Evolutionary conservation across 2,888 invertebrate genomes (phyloP), one percentile per base, ranked within the genome.

Genomic region (Allolobophora icterica): DNA sequence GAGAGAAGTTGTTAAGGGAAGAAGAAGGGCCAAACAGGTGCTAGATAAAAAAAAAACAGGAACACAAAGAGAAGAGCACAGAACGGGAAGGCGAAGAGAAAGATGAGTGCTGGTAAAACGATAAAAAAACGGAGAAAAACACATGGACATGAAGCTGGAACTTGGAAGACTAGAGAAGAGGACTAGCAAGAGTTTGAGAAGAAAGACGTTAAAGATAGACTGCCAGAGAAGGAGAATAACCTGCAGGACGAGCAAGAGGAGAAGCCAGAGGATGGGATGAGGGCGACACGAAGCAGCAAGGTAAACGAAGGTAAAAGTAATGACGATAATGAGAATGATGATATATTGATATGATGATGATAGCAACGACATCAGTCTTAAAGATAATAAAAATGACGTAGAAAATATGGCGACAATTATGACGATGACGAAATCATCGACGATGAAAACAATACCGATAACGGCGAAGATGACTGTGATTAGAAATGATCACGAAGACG

Each of bases 391-490:
- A 30, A 6, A 58, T 58, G 84, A 90, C 35, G 84, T 38, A 83
- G 40, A 17, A 83, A 24, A 40, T 30, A 89, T 89, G 45, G 40
- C 13, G 40, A 5, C 13, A n/a, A n/a, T n/a, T n/a, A n/a, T n/a
- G n/a, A n/a, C n/a, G n/a, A n/a, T n/a, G n/a, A n/a, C n/a, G n/a
- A n/a, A n/a, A n/a, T n/a, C n/a, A n/a, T n/a, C n/a, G 58, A 34
- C 33, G 40, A 84, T 34, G 33, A 71, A 71, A 13, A 90, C 33
- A 8, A 34, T 71, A 35, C n/a, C 42, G 42, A 40, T 38, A 33
- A 87, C 33, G 45, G 87, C 42, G 87, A 90, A n/a, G 87, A 84
- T 90, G n/a, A 90, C 84, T 19, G 35, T 90, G 90, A 90, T 90
- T 84, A 90, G 90, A 84, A 13, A 45, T 45, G 1, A 19, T 45